Base-by-base conservation (phyloP, 2,113 vertebrate species). In the Carassius gibelio region DNA sequence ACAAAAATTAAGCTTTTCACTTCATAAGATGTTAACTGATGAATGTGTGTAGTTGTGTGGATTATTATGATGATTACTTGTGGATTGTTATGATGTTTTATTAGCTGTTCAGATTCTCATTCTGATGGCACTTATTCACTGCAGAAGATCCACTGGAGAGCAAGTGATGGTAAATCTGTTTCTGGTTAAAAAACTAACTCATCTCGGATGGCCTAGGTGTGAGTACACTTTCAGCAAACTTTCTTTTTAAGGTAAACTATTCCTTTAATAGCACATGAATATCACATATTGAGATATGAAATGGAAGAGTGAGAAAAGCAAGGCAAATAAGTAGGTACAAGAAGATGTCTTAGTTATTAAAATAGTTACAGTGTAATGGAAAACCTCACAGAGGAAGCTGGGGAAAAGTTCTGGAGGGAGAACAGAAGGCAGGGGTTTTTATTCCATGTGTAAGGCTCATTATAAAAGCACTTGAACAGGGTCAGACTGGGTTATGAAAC, bases 361-460 rank as follows among this genome's bases (percentile, higher is more conserved):
- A 77, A 77, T 36, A 59, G 23, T 77, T 57, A 8, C 14, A 57
- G 9, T 55, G 62, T 69, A 48, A 55, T 14, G 81, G 1, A 72
- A 82, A 23, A 10, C 13, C 14, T 82, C 66, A 72, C 50, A 62
- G 76, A 61, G 10, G 19, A 79, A 59, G 34, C 66, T 23, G 14
- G 14, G 68, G 15, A 17, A n/a, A 23, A 59, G 68, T 52, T 82
- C 17, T 57, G 14, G 42, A 52, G 64, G 34, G 45, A 69, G 80
- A 82, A 30, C 48, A 55, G 64, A 26, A 38, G 50, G 26, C 4
- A 34, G 52, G 15, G 42, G 23, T 69, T 68, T 11, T n/a, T 82
- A 71, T 66, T 81, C 13, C 38, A 45, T 72, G 64, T 71, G 26
- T 64, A 82, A 82, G 66, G 10, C 34, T 82, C 68, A 82, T 82